Conservation (phyloP, 2,797 vertebrate species). For the Rhinophrynus dorsalis region DNA sequence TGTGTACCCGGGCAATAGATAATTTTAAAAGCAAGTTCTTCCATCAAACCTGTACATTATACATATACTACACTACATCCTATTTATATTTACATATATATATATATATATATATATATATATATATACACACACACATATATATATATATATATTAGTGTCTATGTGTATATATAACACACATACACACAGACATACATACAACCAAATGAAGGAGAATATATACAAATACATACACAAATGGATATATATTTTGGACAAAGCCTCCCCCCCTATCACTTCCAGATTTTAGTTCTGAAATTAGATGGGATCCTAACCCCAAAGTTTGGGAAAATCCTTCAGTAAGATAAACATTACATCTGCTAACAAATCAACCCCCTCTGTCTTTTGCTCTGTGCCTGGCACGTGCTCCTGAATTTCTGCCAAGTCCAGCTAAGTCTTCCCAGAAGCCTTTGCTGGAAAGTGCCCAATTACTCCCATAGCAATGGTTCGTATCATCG, state of each 20-base stretch:
- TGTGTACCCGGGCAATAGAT: too few species aligned
- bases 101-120: too few species aligned
- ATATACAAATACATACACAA: neutral
- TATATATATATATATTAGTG: too few species aligned
- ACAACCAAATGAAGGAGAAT: neutral
- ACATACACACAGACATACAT: too few species aligned
- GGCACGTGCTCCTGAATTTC: slow-evolving; percentile 17
- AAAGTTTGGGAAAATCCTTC: slow-evolving; percentile 35
- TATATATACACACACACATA: too few species aligned
- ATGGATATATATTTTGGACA: neutral
- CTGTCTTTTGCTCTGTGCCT: slow-evolving; percentile 17
- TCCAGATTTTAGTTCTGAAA: slow-evolving; percentile 1
- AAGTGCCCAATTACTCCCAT: slow-evolving; percentile 16
- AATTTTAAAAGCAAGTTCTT: too few species aligned
- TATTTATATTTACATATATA: too few species aligned
- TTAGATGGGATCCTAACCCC: neutral
- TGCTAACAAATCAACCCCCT: slow-evolving; percentile 21
- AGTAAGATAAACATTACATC: slow-evolving; percentile 37
- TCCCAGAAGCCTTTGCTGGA: slow-evolving; percentile 41
- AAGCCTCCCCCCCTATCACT: neutral
- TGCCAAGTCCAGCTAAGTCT: slow-evolving; percentile 21
- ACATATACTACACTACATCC: too few species aligned
- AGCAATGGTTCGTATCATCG: slow-evolving; percentile 39
- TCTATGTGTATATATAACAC: too few species aligned
- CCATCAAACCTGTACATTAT: too few species aligned